These are phyloP conservation scores for Mycalesis mineus DNA, from an alignment of 2,888 invertebrate species.

Conservation along the genomic window DNA sequence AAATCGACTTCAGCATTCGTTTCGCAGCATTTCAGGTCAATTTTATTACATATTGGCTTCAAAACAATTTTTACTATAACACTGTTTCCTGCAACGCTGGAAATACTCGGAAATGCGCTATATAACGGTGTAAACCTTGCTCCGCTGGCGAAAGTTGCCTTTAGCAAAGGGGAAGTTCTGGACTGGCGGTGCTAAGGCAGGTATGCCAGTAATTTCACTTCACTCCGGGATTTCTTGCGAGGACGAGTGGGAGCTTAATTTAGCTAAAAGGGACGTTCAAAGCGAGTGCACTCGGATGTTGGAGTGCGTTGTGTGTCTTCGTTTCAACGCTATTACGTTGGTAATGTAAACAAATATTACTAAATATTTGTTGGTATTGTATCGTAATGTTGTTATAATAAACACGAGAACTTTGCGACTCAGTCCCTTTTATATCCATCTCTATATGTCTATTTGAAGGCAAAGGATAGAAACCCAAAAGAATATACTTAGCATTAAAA, in stretches of 20 bases:
- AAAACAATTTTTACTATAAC: too few relatives aligned
- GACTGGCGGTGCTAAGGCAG: slow-evolving; percentile 23
- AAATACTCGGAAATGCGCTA: too few relatives aligned
- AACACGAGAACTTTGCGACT: background rate
- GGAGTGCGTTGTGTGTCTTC: slow-evolving; percentile 28
- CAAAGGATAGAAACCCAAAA: too few relatives aligned
- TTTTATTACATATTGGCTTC: too few relatives aligned
- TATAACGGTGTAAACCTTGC: background rate
- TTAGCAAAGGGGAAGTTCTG: slow-evolving; percentile 16
- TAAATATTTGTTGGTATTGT: background rate
- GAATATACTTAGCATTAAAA: too few relatives aligned
- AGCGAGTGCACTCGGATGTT: slow-evolving; percentile 24
- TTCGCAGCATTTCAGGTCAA: too few relatives aligned
- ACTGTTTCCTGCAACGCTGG: too few relatives aligned
- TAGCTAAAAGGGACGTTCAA: slow-evolving; percentile 32
- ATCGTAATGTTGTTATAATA: too few relatives aligned
- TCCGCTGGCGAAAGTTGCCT: background rate
- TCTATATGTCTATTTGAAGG: too few relatives aligned
- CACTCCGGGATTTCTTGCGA: slow-evolving; percentile 28
- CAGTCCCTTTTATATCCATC: too few relatives aligned
- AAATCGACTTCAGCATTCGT: too few relatives aligned
- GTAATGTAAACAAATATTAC: slow-evolving; percentile 35
- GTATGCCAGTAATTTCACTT: slow-evolving; percentile 33
- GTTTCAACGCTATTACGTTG: background rate
- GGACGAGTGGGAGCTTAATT: slow-evolving; percentile 32